Conservation (phyloP, 1,140 invertebrate species). For the Liolophura sinensis region DNA sequence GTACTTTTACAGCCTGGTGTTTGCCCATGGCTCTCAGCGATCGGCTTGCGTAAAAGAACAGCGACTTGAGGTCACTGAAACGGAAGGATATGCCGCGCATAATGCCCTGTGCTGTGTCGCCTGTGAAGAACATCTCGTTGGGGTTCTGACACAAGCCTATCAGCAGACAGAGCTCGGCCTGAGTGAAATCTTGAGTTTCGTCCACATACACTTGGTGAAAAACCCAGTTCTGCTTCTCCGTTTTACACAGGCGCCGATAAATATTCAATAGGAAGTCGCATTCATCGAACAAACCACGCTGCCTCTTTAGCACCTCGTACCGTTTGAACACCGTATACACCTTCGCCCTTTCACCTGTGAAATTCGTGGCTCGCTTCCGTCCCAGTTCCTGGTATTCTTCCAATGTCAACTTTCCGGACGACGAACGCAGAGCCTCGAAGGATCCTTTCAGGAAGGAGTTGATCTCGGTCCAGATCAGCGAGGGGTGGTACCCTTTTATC, state of each 20-base stretch:
- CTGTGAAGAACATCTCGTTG: slow-evolving; percentile 54
- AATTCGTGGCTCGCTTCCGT: slow-evolving; percentile 46
- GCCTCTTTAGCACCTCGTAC: slow-evolving; percentile 26
- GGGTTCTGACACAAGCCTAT: slow-evolving; percentile 45
- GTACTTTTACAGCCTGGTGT: slow-evolving; percentile 28
- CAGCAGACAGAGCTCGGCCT: slow-evolving; percentile 51
- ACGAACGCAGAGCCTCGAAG: slow-evolving; percentile 34
- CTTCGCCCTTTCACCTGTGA: slow-evolving; percentile 33
- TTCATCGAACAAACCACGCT: slow-evolving; percentile 44
- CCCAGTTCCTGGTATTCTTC: slow-evolving; percentile 39
- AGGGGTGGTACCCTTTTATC: slow-evolving; percentile 42
- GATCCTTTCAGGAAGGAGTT: slow-evolving; percentile 52
- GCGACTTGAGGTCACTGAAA: slow-evolving; percentile 46
- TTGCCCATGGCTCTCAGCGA: slow-evolving; percentile 34
- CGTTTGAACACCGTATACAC: slow-evolving; percentile 36
- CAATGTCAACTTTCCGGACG: slow-evolving; percentile 28
- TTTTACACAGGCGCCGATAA: slow-evolving; percentile 15
- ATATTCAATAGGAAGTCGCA: slow-evolving; percentile 35
- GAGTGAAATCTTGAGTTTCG: slow-evolving; percentile 55
- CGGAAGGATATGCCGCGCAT: slow-evolving; percentile 54
- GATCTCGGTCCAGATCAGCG: slow-evolving; percentile 48
- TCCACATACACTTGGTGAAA: slow-evolving; percentile 53
- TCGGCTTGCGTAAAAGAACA: slow-evolving; percentile 47
- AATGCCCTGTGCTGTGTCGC: slow-evolving; percentile 55
- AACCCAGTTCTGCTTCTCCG: slow-evolving; percentile 21